Evolutionary conservation across 2,888 invertebrate species (phyloP), one percentile per base, ranked within the genome.

Genomic region (Callyntrura guangdongensis): DNA sequence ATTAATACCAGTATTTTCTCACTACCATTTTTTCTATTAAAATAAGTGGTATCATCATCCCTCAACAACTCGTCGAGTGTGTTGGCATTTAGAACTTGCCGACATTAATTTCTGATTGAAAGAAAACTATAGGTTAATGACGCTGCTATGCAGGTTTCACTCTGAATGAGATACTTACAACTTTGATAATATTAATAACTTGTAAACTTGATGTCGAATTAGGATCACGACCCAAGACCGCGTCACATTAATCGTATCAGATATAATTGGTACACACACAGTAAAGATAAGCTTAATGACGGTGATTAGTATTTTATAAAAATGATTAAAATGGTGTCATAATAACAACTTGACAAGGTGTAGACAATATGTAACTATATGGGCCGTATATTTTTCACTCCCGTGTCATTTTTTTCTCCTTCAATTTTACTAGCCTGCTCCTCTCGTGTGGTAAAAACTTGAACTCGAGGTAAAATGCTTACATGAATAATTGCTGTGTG

Each of bases 261-360:
- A 36, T 17, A 14, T 25, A 36, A 12, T 25, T 25, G 27, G 17
- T 45, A 69, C 49, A 25, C 20, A 12, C n/a, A 53, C 2, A 25
- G 77, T 25, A 17, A 53, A 79, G 79, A 79, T 79, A 53, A 77
- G 14, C 56, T 59, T 79, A 59, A 64, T 82, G 64, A 77, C 45
- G 17, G 45, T 64, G 67, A 47, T 64, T 47, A 84, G 47, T 45
- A 67, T 84, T 84, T 49, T 25, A 59, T 14, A 14, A 36, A 17
- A 81, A 25, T 81, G 53, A 72, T 84, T 14, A 53, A 53, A 67
- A 27, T 83, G 83, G 83, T 67, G 67, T 67, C 64, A 83, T 64
- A 83, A 83, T 22, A 83, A 22, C 22, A 67, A 17, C 61, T 17
- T 61, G 20, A 20, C 77, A 22, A 53, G 53, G 77, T 77, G 77